A percentile compares a stretch with the other conserved stretches of the same genome.
Conservation (phyloP, 1,140 invertebrate species). For the Doryteuthis pealeii region DNA sequence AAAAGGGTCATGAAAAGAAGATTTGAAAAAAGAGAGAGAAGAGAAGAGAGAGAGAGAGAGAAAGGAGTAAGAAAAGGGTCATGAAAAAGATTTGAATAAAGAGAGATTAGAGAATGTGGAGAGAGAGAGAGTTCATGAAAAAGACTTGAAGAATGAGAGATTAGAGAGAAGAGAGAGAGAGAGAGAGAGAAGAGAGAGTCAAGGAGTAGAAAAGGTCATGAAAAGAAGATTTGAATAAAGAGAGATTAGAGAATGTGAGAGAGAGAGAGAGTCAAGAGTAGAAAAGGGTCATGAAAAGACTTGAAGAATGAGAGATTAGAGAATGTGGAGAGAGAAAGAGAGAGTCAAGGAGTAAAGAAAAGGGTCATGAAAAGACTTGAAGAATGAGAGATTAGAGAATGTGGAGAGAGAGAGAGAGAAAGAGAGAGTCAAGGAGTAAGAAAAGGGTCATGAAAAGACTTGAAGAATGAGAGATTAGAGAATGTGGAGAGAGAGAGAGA, state of each 20-base stretch:
- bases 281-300: neutral
- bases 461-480: neutral
- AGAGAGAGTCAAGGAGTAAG: neutral
- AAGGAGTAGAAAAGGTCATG: neutral
- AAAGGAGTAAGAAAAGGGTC: neutral
- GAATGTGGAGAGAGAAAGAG: neutral
- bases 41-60: slow-evolving; percentile 15
- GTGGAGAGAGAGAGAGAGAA: neutral
- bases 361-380: neutral
- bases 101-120: neutral
- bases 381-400: neutral
- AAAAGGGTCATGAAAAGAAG: neutral
- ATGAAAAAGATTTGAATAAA: neutral
- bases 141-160: neutral
- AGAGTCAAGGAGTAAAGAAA: neutral
- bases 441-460: neutral
- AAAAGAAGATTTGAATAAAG: neutral
- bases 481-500: no score
- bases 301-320: neutral
- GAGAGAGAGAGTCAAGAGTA: neutral
- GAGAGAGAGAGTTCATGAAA: neutral
- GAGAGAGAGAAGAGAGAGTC: neutral
- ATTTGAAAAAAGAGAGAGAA: neutral
- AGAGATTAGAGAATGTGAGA: neutral
- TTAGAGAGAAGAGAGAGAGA: neutral